These are phyloP conservation scores for Lathamus discolor DNA, from an alignment of 2,113 vertebrate species.

Conservation along the genomic window DNA sequence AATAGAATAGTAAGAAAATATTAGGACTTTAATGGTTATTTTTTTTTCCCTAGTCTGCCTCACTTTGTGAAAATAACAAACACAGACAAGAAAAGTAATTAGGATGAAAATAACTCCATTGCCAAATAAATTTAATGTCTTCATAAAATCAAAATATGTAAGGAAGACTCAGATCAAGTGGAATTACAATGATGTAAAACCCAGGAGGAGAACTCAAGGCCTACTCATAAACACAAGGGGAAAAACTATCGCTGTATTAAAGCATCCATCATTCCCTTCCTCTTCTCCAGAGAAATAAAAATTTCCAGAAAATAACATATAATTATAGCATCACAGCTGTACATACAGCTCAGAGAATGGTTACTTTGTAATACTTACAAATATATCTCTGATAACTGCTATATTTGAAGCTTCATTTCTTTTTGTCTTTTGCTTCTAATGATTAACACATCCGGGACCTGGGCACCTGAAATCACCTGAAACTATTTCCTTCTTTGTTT, in stretches of 20 bases:
- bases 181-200: not conserved
- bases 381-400: not conserved
- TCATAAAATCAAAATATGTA: not conserved
- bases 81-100: not conserved
- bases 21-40: not conserved
- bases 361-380: not conserved
- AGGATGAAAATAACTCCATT: not conserved
- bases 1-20: not conserved
- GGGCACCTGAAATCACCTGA: not conserved
- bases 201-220: not conserved
- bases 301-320: not conserved
- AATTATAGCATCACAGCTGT: not conserved
- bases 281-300: not conserved
- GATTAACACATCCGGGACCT: not conserved
- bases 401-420: not conserved
- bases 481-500: not conserved
- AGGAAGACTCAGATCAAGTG: slow-evolving; percentile 7
- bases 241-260: not conserved
- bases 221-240: not conserved
- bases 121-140: not conserved
- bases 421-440: not conserved
- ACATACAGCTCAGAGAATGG: not conserved
- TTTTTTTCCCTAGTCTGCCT: not conserved
- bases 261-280: not conserved
- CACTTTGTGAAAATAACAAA: not conserved